Conservation (phyloP, 2,888 invertebrate species). For the Colostygia pectinataria region DNA sequence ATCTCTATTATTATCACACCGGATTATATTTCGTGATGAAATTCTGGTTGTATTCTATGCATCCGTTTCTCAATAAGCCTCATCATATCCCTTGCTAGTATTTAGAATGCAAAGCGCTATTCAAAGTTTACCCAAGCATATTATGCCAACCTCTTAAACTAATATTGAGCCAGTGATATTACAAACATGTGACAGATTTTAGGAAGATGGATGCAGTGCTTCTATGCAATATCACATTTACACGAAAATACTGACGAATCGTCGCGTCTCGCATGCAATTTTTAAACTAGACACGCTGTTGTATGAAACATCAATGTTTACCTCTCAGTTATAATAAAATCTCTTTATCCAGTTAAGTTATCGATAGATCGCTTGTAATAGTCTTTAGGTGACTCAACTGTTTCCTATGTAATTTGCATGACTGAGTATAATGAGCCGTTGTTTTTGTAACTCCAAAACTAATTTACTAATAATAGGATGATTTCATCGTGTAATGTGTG, state of each 20-base stretch:
- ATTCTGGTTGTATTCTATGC: constrained; percentile 16
- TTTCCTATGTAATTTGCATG: too few relatives aligned
- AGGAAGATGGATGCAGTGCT: constrained; percentile 1
- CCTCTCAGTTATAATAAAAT: too few relatives aligned
- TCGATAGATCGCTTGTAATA: too few relatives aligned
- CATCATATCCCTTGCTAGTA: constrained; percentile 6
- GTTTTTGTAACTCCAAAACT: too few relatives aligned
- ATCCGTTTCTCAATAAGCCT: constrained; percentile 15
- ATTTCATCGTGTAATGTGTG: too few relatives aligned
- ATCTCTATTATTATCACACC: neutral
- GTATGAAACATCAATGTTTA: too few relatives aligned
- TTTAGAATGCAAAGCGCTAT: constrained; percentile 10
- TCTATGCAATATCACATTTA: neutral
- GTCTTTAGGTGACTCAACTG: too few relatives aligned
- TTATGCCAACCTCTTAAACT: constrained; percentile 11
- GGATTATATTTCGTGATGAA: constrained; percentile 1
- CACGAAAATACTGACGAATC: neutral
- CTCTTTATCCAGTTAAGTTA: too few relatives aligned
- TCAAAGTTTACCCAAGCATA: constrained; percentile 11
- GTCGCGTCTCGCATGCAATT: too few relatives aligned
- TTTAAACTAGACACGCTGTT: too few relatives aligned
- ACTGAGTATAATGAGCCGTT: too few relatives aligned
- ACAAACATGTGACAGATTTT: constrained; percentile 8
- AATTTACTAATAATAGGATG: too few relatives aligned
- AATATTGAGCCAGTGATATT: constrained; percentile 15